A percentile compares a stretch with the other conserved stretches of the same genome.
phyloP scores from a whole-genome alignment of 1,140 invertebrate species.

The Drosophila pandora region DNA sequence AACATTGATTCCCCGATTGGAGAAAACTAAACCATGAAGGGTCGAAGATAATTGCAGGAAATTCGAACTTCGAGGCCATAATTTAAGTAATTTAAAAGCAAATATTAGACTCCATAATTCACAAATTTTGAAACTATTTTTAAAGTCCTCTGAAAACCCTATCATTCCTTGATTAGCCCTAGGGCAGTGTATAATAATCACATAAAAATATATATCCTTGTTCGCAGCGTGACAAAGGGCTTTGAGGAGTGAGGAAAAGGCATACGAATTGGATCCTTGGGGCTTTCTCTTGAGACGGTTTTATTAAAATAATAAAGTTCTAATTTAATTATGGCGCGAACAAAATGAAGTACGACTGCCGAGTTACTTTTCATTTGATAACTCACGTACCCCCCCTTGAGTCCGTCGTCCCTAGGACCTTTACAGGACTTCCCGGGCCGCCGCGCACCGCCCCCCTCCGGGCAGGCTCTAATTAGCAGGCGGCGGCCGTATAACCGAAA shows the following conservation, averaged over 20 bases:
- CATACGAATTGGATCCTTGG: constrained; percentile 30
- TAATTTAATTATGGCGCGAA: constrained; percentile 76
- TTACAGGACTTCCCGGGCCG: neutral
- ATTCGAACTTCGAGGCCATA: neutral
- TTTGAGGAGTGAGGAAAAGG: constrained; percentile 4
- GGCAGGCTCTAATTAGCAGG: constrained; percentile 75
- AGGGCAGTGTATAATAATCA: constrained; percentile 41
- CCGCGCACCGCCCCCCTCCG: too few relatives aligned
- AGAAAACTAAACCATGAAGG: neutral
- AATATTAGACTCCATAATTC: neutral
- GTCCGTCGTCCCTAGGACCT: neutral
- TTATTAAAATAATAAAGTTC: constrained; percentile 82
- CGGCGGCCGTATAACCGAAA: constrained; percentile 79
- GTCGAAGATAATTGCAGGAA: neutral
- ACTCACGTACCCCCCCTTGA: constrained; percentile 66
- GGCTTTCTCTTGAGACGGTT: constrained; percentile 56
- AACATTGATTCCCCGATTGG: neutral
- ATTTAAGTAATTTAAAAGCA: neutral
- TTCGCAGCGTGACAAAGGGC: constrained; percentile 38
- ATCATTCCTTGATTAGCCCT: neutral
- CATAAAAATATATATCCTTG: constrained; percentile 31
- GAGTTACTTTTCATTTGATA: constrained; percentile 81
- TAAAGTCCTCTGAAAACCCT: too few relatives aligned
- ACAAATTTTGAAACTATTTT: neutral
- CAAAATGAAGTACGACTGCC: constrained; percentile 62